phyloP scores from a whole-genome alignment of 2,113 vertebrate genomes.

The Corythornis cristatus region DNA sequence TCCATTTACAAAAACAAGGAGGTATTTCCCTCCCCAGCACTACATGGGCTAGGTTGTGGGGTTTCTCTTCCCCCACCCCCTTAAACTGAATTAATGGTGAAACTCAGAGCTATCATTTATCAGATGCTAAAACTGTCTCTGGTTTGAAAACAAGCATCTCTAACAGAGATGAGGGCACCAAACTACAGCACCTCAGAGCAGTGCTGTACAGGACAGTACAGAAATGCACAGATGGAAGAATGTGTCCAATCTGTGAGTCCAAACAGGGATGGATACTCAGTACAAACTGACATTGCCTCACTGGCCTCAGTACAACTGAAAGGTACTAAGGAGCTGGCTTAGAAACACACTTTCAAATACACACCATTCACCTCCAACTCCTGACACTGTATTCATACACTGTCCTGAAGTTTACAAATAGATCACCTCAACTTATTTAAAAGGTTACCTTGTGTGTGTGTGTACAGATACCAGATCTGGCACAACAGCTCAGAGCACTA shows the following conservation, averaged over 20 bases:
- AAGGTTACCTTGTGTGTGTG: not conserved
- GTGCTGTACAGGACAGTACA: not conserved
- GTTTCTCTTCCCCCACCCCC: not conserved
- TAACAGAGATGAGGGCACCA: not conserved
- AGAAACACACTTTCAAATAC: not conserved
- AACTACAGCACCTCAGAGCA: not conserved
- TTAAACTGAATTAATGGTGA: slow-evolving; percentile 5
- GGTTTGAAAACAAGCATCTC: not conserved
- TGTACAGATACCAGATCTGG: not conserved
- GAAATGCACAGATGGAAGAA: not conserved
- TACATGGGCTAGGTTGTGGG: not conserved
- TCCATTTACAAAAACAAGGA: slow-evolving; percentile 80
- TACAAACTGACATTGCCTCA: not conserved
- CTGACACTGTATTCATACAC: rapidly evolving
- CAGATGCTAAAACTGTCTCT: not conserved
- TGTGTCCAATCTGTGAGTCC: not conserved
- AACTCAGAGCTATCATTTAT: not conserved
- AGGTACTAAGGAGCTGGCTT: not conserved
- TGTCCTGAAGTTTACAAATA: not conserved
- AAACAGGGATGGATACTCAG: not conserved
- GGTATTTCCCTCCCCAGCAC: not conserved
- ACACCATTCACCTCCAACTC: not conserved
- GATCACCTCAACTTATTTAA: not conserved
- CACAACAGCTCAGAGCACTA: not conserved
- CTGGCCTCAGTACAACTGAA: not conserved